phyloP scores from a whole-genome alignment of 2,888 invertebrate species.

The Bursaphelenchus okinawaensis region DNA sequence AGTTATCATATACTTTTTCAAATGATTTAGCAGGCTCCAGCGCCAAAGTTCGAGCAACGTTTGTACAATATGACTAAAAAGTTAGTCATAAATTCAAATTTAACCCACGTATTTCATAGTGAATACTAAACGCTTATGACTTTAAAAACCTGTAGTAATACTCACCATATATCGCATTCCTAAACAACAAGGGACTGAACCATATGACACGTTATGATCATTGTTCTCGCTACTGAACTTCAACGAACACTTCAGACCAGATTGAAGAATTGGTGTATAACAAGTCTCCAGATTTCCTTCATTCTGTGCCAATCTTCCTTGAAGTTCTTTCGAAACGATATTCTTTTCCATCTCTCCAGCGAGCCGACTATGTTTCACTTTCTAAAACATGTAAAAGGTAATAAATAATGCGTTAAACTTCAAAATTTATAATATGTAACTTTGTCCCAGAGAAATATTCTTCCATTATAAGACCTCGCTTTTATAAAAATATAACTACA shows the following conservation, averaged over 20 bases:
- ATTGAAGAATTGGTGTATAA: constrained; percentile 96
- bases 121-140: too few relatives aligned
- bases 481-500: not conserved
- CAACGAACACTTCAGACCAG: constrained; percentile 91
- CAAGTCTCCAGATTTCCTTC: constrained; percentile 80
- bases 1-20: constrained; percentile 75
- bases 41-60: constrained; percentile 87
- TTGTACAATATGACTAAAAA: constrained; percentile 83
- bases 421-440: too few relatives aligned
- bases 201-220: constrained; percentile 74
- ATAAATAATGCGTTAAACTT: not conserved
- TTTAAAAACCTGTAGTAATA: not conserved
- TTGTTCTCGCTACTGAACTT: constrained; percentile 79
- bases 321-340: constrained; percentile 89
- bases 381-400: constrained; percentile 70
- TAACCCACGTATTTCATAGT: too few relatives aligned
- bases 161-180: constrained; percentile 76
- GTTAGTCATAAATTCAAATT: not conserved
- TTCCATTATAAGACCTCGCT: too few relatives aligned
- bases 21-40: constrained; percentile 78
- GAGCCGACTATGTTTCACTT: constrained; percentile 89
- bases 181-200: constrained; percentile 86
- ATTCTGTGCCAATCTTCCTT: constrained; percentile 65
- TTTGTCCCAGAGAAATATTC: too few relatives aligned
- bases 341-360: constrained; percentile 90